Evolutionary conservation across 1,140 invertebrate genomes (phyloP), one percentile per base, ranked within the genome.

Genomic region (Drusus annulatus): DNA sequence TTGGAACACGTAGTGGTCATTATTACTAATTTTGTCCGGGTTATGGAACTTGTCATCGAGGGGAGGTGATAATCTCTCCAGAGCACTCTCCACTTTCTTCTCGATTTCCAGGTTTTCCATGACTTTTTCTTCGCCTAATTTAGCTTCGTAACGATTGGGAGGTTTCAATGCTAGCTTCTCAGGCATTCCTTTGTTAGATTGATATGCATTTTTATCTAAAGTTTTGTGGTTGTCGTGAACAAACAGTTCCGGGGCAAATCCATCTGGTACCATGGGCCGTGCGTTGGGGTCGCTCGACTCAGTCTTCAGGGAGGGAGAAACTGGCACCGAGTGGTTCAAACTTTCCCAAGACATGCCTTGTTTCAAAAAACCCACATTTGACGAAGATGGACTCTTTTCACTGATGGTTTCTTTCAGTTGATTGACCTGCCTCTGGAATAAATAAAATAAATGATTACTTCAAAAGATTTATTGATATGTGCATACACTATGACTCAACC

Each of bases 81-180:
- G 62, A 25, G 25, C 62, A 65, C 23, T 60, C 17, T 65, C 25
- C 15, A 65, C 16, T 65, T 65, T 65, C 13, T 65, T 65, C 21
- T 65, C 62, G n/a, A 13, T 13, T 13, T 60, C 56, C 23, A 60
- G 13, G 56, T 60, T n/a, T 17, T 13, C 56, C 13, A 17, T 3
- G 23, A 21, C 23, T 13, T 60, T 60, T 23, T 65, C 62, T 25
- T 65, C 62, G 8, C 28, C 28, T 65, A 65, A 65, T 31, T 65
- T 65, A 31, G 62, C 62, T 65, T 65, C 62, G 23, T 65, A 65
- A 3, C 62, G 62, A 65, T 65, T 65, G 23, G 62, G 62, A 4
- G 62, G 62, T 13, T 65, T 65, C 21, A 25, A 21, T 1, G 17
- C 56, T 7, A 17, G 16, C 31, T 71, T 71, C 17, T 52, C 17